Evolutionary conservation across 2,797 vertebrate genomes (phyloP).

Genomic region (Aotus griseimembra): DNA sequence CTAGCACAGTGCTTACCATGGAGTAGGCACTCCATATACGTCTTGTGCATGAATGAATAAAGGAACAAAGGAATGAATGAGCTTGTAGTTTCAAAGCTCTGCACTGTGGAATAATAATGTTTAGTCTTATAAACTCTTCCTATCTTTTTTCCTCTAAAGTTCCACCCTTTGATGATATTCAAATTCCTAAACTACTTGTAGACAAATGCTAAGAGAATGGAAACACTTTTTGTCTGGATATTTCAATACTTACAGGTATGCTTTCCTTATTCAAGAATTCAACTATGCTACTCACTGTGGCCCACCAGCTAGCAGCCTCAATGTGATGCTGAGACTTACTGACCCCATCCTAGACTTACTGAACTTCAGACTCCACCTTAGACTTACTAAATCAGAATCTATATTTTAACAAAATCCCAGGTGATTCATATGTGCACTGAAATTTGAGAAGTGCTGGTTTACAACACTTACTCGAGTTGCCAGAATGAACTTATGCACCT

Average conservation of each 20-base stretch:
- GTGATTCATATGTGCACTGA: background rate
- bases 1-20: background rate
- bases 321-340: background rate
- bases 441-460: background rate
- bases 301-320: background rate
- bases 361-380: background rate
- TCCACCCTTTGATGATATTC: background rate
- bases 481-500: background rate
- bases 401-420: slow-evolving; percentile 15
- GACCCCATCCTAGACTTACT: background rate
- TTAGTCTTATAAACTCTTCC: background rate
- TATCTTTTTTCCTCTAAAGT: background rate
- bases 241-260: background rate
- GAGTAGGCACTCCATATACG: background rate
- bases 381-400: background rate
- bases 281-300: background rate
- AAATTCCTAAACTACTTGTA: background rate
- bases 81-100: background rate
- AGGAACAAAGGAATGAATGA: background rate
- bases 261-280: background rate
- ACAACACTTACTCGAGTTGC: background rate
- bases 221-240: background rate
- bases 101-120: background rate
- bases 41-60: background rate
- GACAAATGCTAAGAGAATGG: background rate